Evolutionary conservation across 92 coral and sea anemone species (phyloP).

Genomic region (Porites divaricata): DNA sequence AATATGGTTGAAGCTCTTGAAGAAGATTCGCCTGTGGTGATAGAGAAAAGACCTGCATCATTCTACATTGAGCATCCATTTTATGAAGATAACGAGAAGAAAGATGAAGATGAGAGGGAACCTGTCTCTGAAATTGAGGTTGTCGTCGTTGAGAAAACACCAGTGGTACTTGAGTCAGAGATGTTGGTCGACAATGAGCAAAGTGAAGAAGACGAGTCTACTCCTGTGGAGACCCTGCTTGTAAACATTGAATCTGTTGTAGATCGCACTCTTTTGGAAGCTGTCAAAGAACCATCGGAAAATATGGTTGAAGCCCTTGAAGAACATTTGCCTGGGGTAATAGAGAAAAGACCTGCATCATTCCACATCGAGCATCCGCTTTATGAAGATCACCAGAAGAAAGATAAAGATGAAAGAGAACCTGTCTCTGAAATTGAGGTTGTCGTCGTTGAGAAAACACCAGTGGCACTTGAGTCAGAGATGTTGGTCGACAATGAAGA

Average conservation of each 20-base stretch:
- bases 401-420: neutral
- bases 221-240: slow-evolving; percentile 12
- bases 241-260: slow-evolving; percentile 10
- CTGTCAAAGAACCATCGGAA: neutral
- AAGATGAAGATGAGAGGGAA: neutral
- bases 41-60: slow-evolving; percentile 1
- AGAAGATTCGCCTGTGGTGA: slow-evolving; percentile 6
- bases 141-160: slow-evolving; percentile 9
- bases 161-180: neutral
- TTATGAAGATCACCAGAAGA: neutral
- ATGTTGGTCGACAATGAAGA: neutral
- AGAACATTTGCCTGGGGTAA: slow-evolving; percentile 4
- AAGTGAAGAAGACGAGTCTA: neutral
- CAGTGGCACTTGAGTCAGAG: neutral
- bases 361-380: neutral
- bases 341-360: slow-evolving; percentile 23
- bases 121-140: slow-evolving; percentile 10
- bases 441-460: neutral
- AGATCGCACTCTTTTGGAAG: neutral
- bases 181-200: neutral
- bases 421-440: neutral
- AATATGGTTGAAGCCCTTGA: neutral
- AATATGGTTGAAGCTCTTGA: neutral
- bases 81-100: neutral
- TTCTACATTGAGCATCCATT: slow-evolving; percentile 5